Evolutionary conservation across 1,140 invertebrate genomes (phyloP).

Genomic region (Aricia agestis): DNA sequence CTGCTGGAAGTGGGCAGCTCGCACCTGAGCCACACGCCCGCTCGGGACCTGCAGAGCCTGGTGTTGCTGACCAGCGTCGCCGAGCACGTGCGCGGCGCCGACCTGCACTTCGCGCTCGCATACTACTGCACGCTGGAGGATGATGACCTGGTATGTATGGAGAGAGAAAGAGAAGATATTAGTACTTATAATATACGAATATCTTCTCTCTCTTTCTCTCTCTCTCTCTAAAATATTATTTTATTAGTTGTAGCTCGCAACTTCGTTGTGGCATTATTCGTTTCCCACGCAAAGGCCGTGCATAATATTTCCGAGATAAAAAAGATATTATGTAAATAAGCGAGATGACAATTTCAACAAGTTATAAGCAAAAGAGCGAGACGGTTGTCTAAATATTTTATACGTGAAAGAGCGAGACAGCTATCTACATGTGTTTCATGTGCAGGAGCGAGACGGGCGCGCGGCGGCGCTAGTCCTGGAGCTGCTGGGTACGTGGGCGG

Average conservation of each 20-base stretch:
- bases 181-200: too few relatives aligned
- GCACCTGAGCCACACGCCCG: constrained; percentile 46
- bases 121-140: constrained; percentile 57
- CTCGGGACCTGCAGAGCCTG: constrained; percentile 53
- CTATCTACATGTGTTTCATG: neutral
- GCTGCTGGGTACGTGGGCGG: constrained; percentile 51
- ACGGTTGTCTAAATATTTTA: too few relatives aligned
- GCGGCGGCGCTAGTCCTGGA: constrained; percentile 55
- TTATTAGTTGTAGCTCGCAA: too few relatives aligned
- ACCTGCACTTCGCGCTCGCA: constrained; percentile 51
- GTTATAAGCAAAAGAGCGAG: too few relatives aligned
- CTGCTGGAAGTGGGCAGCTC: constrained; percentile 54
- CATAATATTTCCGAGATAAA: too few relatives aligned
- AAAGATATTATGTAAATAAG: too few relatives aligned
- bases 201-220: too few relatives aligned
- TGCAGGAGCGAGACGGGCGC: constrained; percentile 46
- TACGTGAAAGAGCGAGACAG: too few relatives aligned
- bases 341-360: too few relatives aligned
- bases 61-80: constrained; percentile 59
- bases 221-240: too few relatives aligned
- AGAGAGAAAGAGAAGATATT: neutral
- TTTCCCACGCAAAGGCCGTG: too few relatives aligned
- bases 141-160: constrained; percentile 33
- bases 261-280: too few relatives aligned
- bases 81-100: constrained; percentile 43